phyloP scores from a whole-genome alignment of 2,888 invertebrate species.

The Rhagonycha lutea region DNA sequence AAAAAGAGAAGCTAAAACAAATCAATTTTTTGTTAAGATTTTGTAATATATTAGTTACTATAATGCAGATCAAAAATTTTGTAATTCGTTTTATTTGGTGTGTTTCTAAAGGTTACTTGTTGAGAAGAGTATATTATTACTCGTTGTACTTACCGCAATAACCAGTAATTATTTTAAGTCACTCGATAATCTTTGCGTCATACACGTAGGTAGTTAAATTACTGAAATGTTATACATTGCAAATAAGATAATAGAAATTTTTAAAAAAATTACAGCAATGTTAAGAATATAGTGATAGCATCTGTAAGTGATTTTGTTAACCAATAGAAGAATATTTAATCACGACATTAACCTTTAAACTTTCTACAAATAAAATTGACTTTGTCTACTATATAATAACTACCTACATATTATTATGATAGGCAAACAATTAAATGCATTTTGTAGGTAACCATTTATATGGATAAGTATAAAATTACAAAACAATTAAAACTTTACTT shows the following conservation, averaged over 20 bases:
- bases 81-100: background rate
- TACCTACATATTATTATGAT: background rate
- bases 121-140: background rate
- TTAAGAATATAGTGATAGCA: background rate
- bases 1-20: too few relatives aligned
- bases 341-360: conserved; percentile 25
- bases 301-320: background rate
- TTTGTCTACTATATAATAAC: conserved; percentile 3
- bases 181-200: background rate
- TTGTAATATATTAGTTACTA: background rate
- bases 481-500: background rate
- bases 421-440: background rate
- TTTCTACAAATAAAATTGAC: conserved; percentile 22
- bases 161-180: background rate
- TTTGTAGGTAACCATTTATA: background rate
- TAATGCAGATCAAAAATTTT: background rate
- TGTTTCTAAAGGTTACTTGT: background rate
- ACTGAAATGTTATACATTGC: background rate
- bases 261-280: background rate
- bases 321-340: background rate
- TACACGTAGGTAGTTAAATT: background rate
- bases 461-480: background rate
- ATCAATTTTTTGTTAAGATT: too few relatives aligned
- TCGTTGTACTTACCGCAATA: background rate
- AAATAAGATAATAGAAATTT: background rate